Conservation (phyloP, 1,140 invertebrate species). For the Popillia japonica region DNA sequence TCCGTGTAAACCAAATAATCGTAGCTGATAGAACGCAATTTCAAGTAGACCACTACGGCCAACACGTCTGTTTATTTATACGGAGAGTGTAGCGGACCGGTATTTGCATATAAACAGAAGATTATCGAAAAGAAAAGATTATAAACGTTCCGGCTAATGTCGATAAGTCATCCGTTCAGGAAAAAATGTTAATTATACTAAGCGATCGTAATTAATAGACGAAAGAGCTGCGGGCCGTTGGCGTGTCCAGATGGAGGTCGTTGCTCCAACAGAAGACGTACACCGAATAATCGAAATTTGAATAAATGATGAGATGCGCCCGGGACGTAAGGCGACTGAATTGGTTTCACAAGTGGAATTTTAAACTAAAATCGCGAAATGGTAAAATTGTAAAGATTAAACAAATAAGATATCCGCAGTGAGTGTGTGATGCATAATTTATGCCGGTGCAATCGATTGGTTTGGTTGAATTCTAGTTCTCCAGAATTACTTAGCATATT, state of each 20-base stretch:
- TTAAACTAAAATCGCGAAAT: no score
- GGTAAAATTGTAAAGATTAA: no score
- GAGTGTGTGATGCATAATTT: no score
- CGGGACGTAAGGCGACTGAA: background rate
- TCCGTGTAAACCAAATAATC: background rate
- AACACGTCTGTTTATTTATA: background rate
- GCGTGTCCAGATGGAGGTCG: constrained; percentile 9
- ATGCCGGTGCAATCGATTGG: no score
- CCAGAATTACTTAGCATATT: no score
- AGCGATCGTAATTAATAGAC: constrained; percentile 26
- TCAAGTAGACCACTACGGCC: background rate
- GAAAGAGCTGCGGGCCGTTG: constrained; percentile 19
- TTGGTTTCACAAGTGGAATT: background rate
- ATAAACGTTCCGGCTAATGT: background rate
- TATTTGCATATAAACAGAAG: constrained; percentile 27
- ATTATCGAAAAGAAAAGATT: constrained; percentile 10
- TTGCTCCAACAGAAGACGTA: background rate
- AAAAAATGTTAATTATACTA: constrained; percentile 30
- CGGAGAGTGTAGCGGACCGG: background rate
- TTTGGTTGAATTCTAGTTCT: no score
- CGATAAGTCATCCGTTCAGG: constrained; percentile 18
- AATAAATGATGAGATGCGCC: background rate
- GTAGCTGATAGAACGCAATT: background rate
- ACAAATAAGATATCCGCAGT: no score
- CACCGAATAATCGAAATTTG: constrained; percentile 20